phyloP scores from a whole-genome alignment of 2,888 invertebrate genomes.

The Cabera pusaria region DNA sequence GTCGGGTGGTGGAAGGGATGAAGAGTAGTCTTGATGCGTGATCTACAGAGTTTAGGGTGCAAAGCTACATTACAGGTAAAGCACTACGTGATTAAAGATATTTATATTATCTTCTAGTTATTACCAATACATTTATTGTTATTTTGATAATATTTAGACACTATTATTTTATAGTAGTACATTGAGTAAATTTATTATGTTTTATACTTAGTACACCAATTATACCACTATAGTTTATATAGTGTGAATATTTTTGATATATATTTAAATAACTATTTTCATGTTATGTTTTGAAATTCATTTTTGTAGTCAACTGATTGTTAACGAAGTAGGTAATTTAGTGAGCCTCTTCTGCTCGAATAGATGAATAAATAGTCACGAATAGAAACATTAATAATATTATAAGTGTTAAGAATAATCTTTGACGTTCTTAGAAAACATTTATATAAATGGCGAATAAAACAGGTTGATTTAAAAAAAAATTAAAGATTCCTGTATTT shows the following conservation, averaged over 20 bases:
- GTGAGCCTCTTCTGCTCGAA: too few relatives aligned
- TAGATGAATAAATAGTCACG: too few relatives aligned
- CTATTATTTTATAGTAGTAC: constrained; percentile 6
- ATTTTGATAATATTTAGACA: constrained; percentile 12
- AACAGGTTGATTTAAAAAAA: too few relatives aligned
- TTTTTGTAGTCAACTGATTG: too few relatives aligned
- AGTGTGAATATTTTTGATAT: constrained; percentile 11
- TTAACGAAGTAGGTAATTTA: too few relatives aligned
- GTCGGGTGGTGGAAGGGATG: not conserved
- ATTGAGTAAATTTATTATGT: constrained; percentile 8
- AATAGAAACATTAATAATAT: too few relatives aligned
- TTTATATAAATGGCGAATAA: too few relatives aligned
- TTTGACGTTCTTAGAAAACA: too few relatives aligned
- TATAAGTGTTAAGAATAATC: too few relatives aligned
- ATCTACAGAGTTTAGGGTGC: constrained; percentile 52
- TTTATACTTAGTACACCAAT: constrained; percentile 15
- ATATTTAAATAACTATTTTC: too few relatives aligned
- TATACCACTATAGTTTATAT: constrained; percentile 15
- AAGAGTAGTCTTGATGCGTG: constrained; percentile 39
- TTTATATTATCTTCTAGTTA: constrained; percentile 23
- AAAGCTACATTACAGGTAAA: constrained; percentile 55
- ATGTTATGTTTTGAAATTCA: too few relatives aligned
- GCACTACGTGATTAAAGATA: constrained; percentile 58
- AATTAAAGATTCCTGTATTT: too few relatives aligned
- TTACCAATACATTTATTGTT: constrained; percentile 15